Conservation (phyloP, 2,797 vertebrate species). For the Myotis myotis region DNA sequence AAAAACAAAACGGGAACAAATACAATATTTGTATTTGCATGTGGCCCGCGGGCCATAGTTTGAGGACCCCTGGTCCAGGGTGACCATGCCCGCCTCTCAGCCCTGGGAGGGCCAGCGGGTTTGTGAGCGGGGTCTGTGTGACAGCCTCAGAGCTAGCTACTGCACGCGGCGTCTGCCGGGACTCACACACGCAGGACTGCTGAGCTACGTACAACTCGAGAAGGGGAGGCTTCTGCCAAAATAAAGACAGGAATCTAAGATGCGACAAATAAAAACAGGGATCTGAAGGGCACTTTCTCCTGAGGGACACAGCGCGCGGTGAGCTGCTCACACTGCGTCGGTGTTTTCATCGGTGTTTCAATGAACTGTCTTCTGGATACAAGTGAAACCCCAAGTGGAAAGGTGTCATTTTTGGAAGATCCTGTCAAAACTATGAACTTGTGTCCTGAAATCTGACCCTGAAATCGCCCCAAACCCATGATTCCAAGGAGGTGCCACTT, state of each 20-base stretch:
- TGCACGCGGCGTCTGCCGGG: not conserved
- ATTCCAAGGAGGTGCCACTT: not conserved
- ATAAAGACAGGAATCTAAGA: conserved; percentile 1
- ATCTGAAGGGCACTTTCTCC: not conserved
- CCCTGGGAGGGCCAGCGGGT: not conserved
- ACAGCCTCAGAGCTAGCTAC: not conserved
- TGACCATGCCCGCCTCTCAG: not conserved
- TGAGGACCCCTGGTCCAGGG: too few relatives aligned
- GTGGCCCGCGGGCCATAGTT: too few relatives aligned
- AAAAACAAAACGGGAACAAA: too few relatives aligned
- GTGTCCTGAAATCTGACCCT: not conserved
- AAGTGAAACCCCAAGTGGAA: not conserved
- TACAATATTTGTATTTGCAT: too few relatives aligned
- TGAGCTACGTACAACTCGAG: not conserved
- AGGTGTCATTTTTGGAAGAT: not conserved
- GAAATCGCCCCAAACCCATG: not conserved
- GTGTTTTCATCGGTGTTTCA: not conserved
- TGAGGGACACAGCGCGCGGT: not conserved
- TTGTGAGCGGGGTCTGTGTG: too few relatives aligned
- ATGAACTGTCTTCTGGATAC: not conserved
- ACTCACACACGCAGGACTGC: not conserved
- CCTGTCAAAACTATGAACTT: conserved; percentile 8
- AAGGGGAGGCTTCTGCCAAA: conserved; percentile 28
- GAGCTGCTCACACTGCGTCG: not conserved
- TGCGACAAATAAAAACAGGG: not conserved